Evolutionary conservation across 1,140 invertebrate species (phyloP), one percentile per base, ranked within the genome.

Genomic region (Araneus ventricosus): DNA sequence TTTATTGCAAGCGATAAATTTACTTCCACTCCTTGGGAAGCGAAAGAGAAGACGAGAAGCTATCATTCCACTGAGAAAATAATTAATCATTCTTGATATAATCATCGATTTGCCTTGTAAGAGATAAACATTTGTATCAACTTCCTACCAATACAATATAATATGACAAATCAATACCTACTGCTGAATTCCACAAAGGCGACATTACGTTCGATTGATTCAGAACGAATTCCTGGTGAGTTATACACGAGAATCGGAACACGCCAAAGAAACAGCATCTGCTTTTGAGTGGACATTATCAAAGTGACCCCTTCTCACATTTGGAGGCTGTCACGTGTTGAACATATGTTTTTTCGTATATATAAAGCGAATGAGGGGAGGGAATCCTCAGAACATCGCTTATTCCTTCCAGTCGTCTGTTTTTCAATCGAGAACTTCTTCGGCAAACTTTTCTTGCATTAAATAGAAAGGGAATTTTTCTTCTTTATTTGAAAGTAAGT

Each of bases 241-340:
- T 24, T 27, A 52, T 84, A 22, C 82, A 84, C 27, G n/a, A 41
- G 22, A 5, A 84, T 20, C 45, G 39, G 82, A 1, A 57, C 27
- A 27, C 82, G 82, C 82, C 45, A 57, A 45, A 84, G 70, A 37
- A 75, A 30, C 80, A 87, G 85, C 85, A 87, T 61, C 85, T 87
- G 85, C 34, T 61, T 57, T 45, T 59, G 85, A 87, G 59, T 45
- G 52, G 85, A 87, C 85, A 87, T 63, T 86, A 59, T 52, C 27
- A 4, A 22, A 87, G 85, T 87, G 85, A 87, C n/a, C 57, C 20
- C 24, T 39, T 59, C 41, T 59, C 85, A 87, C 85, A 45, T 87
- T 87, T 37, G 82, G 41, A 27, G 14, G 22, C 57, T 39, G 59
- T 87, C 85, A 87, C 85, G 85, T 87, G 85, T n/a, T 8, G 85